These are phyloP conservation scores for Entomobrya multifasciata DNA, from an alignment of 2,888 invertebrate species.

Conservation along the genomic window DNA sequence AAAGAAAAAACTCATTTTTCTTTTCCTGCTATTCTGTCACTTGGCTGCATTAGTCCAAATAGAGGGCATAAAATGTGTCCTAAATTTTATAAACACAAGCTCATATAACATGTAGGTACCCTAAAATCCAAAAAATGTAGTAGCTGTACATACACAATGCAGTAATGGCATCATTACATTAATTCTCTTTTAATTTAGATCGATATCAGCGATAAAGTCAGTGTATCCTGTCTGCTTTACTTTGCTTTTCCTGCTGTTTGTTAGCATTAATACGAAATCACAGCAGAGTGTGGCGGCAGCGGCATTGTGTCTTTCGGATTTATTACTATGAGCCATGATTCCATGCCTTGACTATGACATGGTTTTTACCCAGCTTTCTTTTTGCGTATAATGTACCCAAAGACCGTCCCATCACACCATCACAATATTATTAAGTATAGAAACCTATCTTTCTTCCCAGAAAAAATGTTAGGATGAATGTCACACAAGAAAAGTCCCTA, in stretches of 20 bases:
- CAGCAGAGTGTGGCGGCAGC: slow-evolving; percentile 9
- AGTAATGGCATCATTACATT: slow-evolving; percentile 62
- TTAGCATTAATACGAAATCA: slow-evolving; percentile 16
- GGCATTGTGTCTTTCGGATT: slow-evolving; percentile 40
- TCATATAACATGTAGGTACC: not conserved
- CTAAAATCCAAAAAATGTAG: no score
- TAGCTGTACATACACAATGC: not conserved
- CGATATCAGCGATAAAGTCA: slow-evolving; percentile 60
- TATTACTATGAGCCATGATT: slow-evolving; percentile 16
- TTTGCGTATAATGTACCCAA: no score
- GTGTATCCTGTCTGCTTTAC: not conserved
- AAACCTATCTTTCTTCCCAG: not conserved
- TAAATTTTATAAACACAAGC: not conserved
- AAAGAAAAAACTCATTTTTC: not conserved
- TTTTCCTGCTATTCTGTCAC: slow-evolving; percentile 12
- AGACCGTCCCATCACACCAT: slow-evolving; percentile 25
- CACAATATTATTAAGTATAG: not conserved
- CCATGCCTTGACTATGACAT: no score
- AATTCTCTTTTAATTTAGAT: slow-evolving; percentile 69
- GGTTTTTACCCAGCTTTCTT: no score
- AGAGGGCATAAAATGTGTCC: not conserved
- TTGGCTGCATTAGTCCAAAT: slow-evolving; percentile 9
- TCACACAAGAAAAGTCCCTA: slow-evolving; percentile 32
- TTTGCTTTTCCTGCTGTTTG: not conserved
- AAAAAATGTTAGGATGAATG: slow-evolving; percentile 48